Conservation (phyloP, 1,140 invertebrate genomes). For the Drosophila burlai region DNA sequence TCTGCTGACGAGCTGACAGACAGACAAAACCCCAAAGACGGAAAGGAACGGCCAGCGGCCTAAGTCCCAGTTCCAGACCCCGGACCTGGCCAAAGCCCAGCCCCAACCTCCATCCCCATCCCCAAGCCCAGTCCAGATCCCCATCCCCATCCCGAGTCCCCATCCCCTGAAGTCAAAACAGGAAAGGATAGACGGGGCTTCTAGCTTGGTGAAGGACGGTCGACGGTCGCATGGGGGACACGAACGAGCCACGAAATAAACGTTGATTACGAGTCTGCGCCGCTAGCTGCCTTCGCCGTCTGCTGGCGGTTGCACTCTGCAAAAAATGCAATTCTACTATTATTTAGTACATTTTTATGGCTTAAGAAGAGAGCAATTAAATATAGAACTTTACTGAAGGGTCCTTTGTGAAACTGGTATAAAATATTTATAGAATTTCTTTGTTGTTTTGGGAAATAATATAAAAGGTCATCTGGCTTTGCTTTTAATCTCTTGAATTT, state of each 20-base stretch:
- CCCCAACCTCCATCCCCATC: conserved; percentile 4
- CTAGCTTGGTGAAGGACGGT: conserved; percentile 76
- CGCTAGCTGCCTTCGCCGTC: conserved; percentile 49
- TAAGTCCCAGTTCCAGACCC: conserved; percentile 20
- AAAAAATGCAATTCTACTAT: not conserved
- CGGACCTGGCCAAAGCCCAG: conserved; percentile 17
- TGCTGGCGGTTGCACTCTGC: conserved; percentile 18
- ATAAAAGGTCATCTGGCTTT: not conserved
- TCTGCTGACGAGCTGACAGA: conserved; percentile 71
- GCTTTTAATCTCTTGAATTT: not conserved
- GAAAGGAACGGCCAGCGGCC: conserved; percentile 59
- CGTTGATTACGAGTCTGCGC: conserved; percentile 75
- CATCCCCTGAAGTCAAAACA: conserved; percentile 60
- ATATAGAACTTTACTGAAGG: not conserved
- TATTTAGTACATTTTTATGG: not conserved
- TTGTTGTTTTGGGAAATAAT: not conserved
- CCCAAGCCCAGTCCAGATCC: conserved; percentile 25
- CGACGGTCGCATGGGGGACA: conserved; percentile 68
- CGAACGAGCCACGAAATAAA: conserved; percentile 68
- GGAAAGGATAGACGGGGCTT: conserved; percentile 68
- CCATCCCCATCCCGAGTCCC: conserved; percentile 11
- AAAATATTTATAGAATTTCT: accelerated
- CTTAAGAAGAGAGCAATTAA: not conserved
- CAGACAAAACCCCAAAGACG: conserved; percentile 68
- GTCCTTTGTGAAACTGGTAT: not conserved